A percentile compares a stretch with the other conserved stretches of the same genome.
These are phyloP conservation scores for Macaca mulatta DNA, from an alignment of 2,113 vertebrate species.

Conservation along the genomic window DNA sequence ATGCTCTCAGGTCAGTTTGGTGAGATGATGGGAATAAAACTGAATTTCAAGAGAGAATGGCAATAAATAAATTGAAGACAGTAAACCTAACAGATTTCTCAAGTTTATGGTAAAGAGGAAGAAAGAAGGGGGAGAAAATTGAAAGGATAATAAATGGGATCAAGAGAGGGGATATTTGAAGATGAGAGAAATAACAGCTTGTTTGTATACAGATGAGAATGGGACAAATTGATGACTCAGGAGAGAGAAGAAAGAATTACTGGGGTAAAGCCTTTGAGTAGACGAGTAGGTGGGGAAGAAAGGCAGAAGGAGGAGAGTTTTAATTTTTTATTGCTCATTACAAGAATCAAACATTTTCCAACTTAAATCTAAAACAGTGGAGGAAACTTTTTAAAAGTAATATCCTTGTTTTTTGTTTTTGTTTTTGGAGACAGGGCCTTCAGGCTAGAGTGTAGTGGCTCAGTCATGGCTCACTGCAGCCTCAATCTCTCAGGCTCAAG, in stretches of 20 bases:
- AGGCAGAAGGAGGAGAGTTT: neutral
- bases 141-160: neutral
- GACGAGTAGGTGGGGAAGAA: neutral
- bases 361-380: neutral
- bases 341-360: neutral
- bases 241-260: neutral
- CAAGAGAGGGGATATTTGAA: neutral
- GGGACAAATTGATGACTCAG: neutral
- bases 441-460: no score
- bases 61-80: neutral
- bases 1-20: neutral
- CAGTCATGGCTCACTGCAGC: no score
- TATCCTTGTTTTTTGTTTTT: neutral
- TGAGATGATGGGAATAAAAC: neutral
- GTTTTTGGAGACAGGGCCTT: no score
- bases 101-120: neutral
- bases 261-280: neutral
- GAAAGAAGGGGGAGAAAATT: neutral
- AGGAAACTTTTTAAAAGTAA: neutral
- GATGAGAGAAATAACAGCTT: neutral
- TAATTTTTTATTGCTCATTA: neutral
- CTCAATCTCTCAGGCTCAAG: no score
- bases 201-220: neutral
- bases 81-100: neutral
- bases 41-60: neutral